phyloP scores from a whole-genome alignment of 2,797 vertebrate genomes.

The Phylloscopus collybita region DNA sequence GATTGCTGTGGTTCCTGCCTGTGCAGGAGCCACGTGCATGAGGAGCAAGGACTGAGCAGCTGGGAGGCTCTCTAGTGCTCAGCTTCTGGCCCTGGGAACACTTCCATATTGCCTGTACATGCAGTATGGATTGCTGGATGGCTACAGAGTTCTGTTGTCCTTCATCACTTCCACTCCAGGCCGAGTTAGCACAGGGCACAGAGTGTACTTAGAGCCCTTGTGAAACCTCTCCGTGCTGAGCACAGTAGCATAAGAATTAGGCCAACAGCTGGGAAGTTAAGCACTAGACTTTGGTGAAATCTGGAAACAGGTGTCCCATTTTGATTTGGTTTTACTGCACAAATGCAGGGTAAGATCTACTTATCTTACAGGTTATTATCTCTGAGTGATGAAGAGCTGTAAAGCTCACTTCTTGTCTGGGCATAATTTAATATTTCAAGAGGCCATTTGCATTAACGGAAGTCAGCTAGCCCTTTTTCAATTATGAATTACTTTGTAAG shows the following conservation, averaged over 20 bases:
- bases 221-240: neutral
- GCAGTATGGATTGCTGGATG: neutral
- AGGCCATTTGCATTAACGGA: slow-evolving; percentile 60
- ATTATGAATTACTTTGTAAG: slow-evolving; percentile 35
- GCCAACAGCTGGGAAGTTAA: neutral
- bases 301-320: neutral
- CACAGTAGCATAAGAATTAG: neutral
- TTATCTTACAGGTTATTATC: slow-evolving; percentile 49
- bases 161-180: neutral
- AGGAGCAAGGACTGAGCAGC: neutral
- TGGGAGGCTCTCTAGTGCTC: neutral
- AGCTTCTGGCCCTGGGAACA: neutral
- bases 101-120: fast-evolving
- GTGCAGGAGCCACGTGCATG: fast-evolving
- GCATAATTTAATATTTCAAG: slow-evolving; percentile 65
- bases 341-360: slow-evolving; percentile 1
- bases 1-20: neutral
- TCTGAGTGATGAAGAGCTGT: slow-evolving; percentile 53
- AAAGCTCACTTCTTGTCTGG: slow-evolving; percentile 55
- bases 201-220: neutral
- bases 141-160: neutral
- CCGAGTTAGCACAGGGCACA: fast-evolving
- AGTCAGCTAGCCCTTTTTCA: slow-evolving; percentile 47
- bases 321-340: neutral
- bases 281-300: neutral